phyloP scores from a whole-genome alignment of 2,797 vertebrate genomes.

The Jordanella pulchra region DNA sequence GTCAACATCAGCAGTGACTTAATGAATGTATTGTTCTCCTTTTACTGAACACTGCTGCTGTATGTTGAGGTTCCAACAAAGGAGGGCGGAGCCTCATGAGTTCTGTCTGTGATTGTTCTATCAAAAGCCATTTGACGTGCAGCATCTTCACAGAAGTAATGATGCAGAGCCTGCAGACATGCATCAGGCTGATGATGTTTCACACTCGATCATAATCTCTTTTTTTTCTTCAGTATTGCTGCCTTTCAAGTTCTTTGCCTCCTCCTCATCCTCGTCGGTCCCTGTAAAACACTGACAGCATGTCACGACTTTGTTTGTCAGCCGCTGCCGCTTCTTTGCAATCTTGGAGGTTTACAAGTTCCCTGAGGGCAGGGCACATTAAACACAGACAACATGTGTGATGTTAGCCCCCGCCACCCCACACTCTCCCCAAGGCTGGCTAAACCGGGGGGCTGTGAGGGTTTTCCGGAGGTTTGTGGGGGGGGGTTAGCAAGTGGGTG shows the following conservation, averaged over 20 bases:
- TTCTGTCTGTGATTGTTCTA: conserved; percentile 40
- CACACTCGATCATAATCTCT: conserved; percentile 27
- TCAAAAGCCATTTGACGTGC: conserved; percentile 31
- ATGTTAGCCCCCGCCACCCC: conserved; percentile 50
- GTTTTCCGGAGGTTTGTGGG: conserved; percentile 58
- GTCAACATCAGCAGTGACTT: conserved; percentile 52
- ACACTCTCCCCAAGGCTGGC: conserved; percentile 33
- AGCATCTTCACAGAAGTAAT: conserved; percentile 37
- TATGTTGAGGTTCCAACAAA: conserved; percentile 37
- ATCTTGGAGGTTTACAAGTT: conserved; percentile 72
- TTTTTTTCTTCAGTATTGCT: conserved; percentile 39
- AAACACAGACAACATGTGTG: conserved; percentile 70
- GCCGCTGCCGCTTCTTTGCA: conserved; percentile 56
- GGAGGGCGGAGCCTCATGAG: conserved; percentile 35
- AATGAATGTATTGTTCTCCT: conserved; percentile 39
- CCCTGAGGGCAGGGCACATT: conserved; percentile 67
- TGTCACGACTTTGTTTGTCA: conserved; percentile 69
- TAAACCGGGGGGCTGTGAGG: conserved; percentile 61
- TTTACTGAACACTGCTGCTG: conserved; percentile 17
- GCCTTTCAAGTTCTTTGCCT: conserved; percentile 50
- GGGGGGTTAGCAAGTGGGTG: conserved; percentile 20
- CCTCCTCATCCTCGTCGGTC: conserved; percentile 21
- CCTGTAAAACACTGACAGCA: conserved; percentile 61
- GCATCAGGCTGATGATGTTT: conserved; percentile 44
- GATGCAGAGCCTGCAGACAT: conserved; percentile 42